These are phyloP conservation scores for Cottus gobio DNA, from an alignment of 2,113 vertebrate genomes.

Conservation along the genomic window DNA sequence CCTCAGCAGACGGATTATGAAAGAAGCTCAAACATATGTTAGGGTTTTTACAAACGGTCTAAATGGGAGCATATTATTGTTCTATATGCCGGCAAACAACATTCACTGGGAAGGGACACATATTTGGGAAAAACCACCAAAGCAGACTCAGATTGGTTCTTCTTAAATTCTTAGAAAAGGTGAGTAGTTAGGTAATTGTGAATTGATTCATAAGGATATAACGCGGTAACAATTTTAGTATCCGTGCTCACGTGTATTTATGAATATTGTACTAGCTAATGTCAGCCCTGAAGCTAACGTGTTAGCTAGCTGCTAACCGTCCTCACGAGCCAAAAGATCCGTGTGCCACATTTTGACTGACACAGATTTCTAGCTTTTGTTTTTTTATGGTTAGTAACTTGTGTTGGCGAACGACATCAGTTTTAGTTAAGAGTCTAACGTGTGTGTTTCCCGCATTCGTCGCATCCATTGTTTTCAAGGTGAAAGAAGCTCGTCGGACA, in stretches of 20 bases:
- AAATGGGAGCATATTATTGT: constrained; percentile 85
- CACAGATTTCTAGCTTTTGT: background rate
- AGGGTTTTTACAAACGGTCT: background rate
- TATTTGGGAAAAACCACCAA: constrained; percentile 88
- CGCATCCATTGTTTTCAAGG: constrained; percentile 69
- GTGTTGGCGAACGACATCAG: too few relatives aligned
- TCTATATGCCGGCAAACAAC: constrained; percentile 84
- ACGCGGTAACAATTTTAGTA: background rate
- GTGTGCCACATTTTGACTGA: background rate
- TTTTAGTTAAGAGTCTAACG: background rate
- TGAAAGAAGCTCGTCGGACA: constrained; percentile 86
- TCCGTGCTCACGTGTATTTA: background rate
- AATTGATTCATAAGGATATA: background rate
- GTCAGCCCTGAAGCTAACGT: background rate
- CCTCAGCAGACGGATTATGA: too few relatives aligned
- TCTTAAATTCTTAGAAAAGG: constrained; percentile 84
- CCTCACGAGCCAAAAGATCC: background rate
- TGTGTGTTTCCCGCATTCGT: background rate
- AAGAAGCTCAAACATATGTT: background rate
- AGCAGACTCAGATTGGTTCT: constrained; percentile 85
- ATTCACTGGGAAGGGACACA: constrained; percentile 87
- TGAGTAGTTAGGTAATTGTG: constrained; percentile 13
- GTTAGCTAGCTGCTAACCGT: background rate
- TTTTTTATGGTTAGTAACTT: too few relatives aligned
- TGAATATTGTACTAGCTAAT: background rate